phyloP scores from a whole-genome alignment of 64 coral and sea anemone species.

The Platygyra sinensis region DNA sequence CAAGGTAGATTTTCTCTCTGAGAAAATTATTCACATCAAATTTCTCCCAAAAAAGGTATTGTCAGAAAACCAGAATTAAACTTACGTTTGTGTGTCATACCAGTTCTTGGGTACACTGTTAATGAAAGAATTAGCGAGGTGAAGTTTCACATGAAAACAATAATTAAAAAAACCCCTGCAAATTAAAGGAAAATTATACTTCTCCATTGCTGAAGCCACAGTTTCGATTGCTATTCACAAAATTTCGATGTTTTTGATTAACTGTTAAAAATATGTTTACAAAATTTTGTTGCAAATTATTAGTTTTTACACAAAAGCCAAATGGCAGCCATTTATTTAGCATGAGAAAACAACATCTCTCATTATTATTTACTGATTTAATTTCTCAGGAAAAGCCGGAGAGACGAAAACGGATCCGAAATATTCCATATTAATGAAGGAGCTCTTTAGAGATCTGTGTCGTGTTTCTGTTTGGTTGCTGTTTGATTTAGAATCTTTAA shows the following conservation, averaged over 20 bases:
- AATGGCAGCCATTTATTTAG: neutral
- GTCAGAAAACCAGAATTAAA: constrained; percentile 41
- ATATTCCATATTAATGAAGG: too few species aligned
- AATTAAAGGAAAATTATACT: too few species aligned
- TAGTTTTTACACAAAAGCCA: neutral
- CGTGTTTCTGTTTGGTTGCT: too few species aligned
- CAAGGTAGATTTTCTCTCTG: too few species aligned
- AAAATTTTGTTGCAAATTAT: neutral
- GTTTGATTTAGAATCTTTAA: too few species aligned
- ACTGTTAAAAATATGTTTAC: neutral
- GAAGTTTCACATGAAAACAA: constrained; percentile 14
- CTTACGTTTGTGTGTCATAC: constrained; percentile 88
- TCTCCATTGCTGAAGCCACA: too few species aligned
- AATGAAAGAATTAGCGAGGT: constrained; percentile 74
- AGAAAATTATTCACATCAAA: neutral
- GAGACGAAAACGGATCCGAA: too few species aligned
- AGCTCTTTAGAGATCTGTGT: too few species aligned
- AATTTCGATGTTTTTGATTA: neutral
- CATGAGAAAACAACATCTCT: neutral
- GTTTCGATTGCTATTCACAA: too few species aligned
- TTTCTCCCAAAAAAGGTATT: neutral
- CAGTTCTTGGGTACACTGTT: constrained; percentile 74
- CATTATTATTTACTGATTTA: neutral
- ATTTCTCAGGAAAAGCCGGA: too few species aligned
- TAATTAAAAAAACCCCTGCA: neutral